Percentiles rank a stretch among this genome's conserved stretches.
These are phyloP conservation scores for Luperina nickerlii DNA, from an alignment of 2,888 invertebrate species.

Conservation along the genomic window DNA sequence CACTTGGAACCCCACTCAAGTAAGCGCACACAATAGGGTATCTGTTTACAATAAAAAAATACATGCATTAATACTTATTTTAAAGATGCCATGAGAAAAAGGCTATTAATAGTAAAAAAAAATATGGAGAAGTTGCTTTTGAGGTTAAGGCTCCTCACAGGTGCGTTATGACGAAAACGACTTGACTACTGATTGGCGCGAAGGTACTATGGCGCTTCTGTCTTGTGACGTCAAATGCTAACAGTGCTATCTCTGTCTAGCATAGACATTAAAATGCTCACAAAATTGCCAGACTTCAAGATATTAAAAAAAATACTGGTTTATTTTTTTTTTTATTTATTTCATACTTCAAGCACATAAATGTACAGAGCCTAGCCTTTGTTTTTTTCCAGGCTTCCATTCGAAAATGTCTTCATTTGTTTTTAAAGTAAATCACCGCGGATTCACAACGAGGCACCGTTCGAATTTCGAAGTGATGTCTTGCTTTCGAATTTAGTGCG, in stretches of 20 bases:
- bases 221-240: neutral
- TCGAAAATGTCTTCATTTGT: neutral
- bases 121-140: neutral
- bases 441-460: neutral
- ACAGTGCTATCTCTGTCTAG: neutral
- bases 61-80: too few species aligned
- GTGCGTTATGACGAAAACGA: neutral
- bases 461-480: neutral
- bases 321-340: neutral
- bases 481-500: neutral
- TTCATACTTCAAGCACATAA: too few species aligned
- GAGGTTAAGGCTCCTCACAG: too few species aligned
- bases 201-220: neutral
- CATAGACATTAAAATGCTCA: neutral
- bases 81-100: too few species aligned
- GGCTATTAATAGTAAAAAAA: neutral
- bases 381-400: neutral
- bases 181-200: neutral
- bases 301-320: neutral
- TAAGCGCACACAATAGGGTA: neutral
- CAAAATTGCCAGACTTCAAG: neutral
- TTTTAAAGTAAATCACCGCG: neutral
- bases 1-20: neutral
- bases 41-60: neutral
- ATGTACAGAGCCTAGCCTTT: too few species aligned